A percentile compares a stretch with the other conserved stretches of the same genome.
Conservation (phyloP, 2,888 invertebrate species). For the Aphrophora alni region DNA sequence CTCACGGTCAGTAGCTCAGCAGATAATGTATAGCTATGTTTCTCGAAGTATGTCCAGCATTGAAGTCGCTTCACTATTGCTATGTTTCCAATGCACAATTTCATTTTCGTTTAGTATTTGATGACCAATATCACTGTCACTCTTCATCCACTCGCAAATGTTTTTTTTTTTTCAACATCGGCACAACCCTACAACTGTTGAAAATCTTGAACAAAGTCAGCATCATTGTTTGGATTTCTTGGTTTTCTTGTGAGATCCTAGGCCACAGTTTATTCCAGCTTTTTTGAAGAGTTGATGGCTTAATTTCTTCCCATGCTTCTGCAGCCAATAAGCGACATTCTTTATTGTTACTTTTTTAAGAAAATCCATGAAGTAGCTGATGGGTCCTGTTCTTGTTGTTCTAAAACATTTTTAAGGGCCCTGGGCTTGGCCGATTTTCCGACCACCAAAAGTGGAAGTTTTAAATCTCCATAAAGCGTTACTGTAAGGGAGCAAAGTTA, state of each 20-base stretch:
- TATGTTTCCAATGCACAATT: slow-evolving; percentile 31
- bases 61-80: slow-evolving; percentile 33
- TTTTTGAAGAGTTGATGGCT: slow-evolving; percentile 38
- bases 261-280: slow-evolving; percentile 42
- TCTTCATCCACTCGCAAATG: slow-evolving; percentile 23
- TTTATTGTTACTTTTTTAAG: not conserved
- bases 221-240: slow-evolving; percentile 26
- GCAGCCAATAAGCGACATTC: not conserved
- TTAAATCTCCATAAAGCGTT: slow-evolving; percentile 28
- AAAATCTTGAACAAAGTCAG: slow-evolving; percentile 30
- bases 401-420: slow-evolving; percentile 20
- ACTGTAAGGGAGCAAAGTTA: slow-evolving; percentile 23
- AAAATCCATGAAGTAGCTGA: not conserved
- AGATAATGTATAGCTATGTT: too few relatives aligned
- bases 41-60: slow-evolving; percentile 30
- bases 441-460: slow-evolving; percentile 30
- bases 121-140: slow-evolving; percentile 33
- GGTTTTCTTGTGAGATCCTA: slow-evolving; percentile 17
- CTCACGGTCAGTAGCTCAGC: slow-evolving; percentile 13
- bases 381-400: not conserved
- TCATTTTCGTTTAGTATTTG: slow-evolving; percentile 20
- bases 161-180: slow-evolving; percentile 26
- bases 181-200: slow-evolving; percentile 31
- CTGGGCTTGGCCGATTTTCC: slow-evolving; percentile 29
- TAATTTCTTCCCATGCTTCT: slow-evolving; percentile 43